Conservation (phyloP, 1,140 invertebrate species). For the Latrodectus geometricus region DNA sequence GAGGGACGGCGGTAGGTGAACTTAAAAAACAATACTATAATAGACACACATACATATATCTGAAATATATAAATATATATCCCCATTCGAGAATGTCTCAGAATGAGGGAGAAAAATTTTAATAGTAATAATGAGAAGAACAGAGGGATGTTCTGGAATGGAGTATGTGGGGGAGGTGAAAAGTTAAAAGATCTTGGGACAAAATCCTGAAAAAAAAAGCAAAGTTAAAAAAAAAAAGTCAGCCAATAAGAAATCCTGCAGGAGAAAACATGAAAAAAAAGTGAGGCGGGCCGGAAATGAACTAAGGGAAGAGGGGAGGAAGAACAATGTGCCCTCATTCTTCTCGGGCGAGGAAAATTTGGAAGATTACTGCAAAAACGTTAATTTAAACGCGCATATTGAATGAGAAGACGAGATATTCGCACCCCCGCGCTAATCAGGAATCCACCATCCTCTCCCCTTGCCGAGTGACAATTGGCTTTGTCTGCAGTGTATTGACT, state of each 20-base stretch:
- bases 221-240: constrained; percentile 7
- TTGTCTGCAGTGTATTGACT: constrained; percentile 60
- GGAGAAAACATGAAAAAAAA: constrained; percentile 30
- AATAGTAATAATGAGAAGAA: constrained; percentile 46
- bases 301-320: background rate
- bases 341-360: constrained; percentile 48
- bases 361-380: constrained; percentile 60
- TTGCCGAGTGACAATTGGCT: constrained; percentile 52
- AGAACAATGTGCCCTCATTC: constrained; percentile 47
- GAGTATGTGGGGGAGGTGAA: background rate
- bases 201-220: constrained; percentile 5
- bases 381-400: constrained; percentile 62
- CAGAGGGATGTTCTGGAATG: constrained; percentile 16
- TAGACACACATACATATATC: too few relatives aligned
- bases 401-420: constrained; percentile 50
- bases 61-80: too few relatives aligned
- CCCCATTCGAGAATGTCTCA: too few relatives aligned
- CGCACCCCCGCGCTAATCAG: constrained; percentile 56
- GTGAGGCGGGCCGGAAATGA: background rate
- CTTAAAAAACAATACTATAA: background rate
- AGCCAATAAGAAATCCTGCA: constrained; percentile 46
- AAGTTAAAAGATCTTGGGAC: background rate
- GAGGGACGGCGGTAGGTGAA: background rate
- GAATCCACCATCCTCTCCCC: constrained; percentile 6
- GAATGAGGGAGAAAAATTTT: constrained; percentile 6